A percentile compares a stretch with the other conserved stretches of the same genome.
Evolutionary conservation across 2,888 invertebrate genomes (phyloP).

Genomic region (Pseudoips prasinana): DNA sequence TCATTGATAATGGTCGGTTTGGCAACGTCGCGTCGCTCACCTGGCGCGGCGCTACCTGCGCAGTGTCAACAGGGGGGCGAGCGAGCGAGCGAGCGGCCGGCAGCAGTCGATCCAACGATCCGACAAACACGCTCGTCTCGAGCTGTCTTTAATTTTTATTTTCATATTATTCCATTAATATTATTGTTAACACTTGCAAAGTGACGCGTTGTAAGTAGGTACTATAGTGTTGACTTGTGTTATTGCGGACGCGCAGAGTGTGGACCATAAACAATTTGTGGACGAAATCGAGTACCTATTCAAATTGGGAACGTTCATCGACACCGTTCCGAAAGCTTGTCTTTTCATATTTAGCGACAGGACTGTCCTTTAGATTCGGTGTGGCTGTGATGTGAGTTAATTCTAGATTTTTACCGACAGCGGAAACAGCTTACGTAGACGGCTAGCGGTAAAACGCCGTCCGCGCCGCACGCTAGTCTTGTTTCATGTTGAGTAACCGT

Average conservation of each 20-base stretch:
- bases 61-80: constrained; percentile 77
- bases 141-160: constrained; percentile 41
- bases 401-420: constrained; percentile 76
- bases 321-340: constrained; percentile 46
- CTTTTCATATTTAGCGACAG: constrained; percentile 40
- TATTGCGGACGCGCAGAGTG: constrained; percentile 40
- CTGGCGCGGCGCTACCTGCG: constrained; percentile 80
- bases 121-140: constrained; percentile 63
- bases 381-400: constrained; percentile 69
- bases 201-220: constrained; percentile 33
- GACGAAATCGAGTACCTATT: constrained; percentile 29
- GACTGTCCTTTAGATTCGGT: constrained; percentile 49
- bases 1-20: constrained; percentile 78
- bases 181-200: constrained; percentile 31
- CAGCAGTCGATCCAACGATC: constrained; percentile 72
- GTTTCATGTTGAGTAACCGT: constrained; percentile 69
- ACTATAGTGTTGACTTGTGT: constrained; percentile 38
- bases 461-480: constrained; percentile 71
- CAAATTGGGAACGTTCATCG: constrained; percentile 49
- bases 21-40: constrained; percentile 79
- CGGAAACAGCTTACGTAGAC: constrained; percentile 79
- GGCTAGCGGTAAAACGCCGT: constrained; percentile 76
- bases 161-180: constrained; percentile 52
- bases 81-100: constrained; percentile 59
- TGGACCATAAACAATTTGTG: constrained; percentile 37